Evolutionary conservation across 1,140 invertebrate genomes (phyloP).

Genomic region (Lepidurus arcticus): DNA sequence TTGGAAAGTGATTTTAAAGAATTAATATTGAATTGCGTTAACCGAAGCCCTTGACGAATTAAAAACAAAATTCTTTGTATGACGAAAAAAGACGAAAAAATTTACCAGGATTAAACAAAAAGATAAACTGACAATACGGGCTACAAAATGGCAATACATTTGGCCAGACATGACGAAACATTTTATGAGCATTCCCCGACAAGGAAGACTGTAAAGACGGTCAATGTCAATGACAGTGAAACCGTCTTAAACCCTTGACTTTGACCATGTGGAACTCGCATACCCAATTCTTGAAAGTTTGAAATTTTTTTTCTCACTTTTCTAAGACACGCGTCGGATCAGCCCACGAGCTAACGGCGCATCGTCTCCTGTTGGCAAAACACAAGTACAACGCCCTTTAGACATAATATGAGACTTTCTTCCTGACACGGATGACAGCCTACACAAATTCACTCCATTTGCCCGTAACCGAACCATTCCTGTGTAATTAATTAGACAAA

Average conservation of each 20-base stretch:
- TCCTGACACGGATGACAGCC: not conserved
- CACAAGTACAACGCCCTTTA: not conserved
- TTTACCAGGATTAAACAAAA: too few relatives aligned
- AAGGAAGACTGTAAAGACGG: not conserved
- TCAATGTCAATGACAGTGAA: conserved; percentile 14
- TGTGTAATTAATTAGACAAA: too few relatives aligned
- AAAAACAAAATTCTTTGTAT: too few relatives aligned
- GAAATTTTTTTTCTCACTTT: conserved; percentile 1
- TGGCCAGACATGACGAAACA: not conserved
- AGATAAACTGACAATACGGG: not conserved
- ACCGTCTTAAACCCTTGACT: not conserved
- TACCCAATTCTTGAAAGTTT: not conserved
- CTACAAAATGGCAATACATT: not conserved
- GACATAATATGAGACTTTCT: not conserved
- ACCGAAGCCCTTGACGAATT: too few relatives aligned
- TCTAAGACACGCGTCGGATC: not conserved
- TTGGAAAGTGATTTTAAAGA: not conserved
- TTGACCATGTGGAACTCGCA: not conserved
- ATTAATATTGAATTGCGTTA: too few relatives aligned
- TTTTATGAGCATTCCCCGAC: not conserved
- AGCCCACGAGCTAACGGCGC: not conserved
- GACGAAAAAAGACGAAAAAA: too few relatives aligned
- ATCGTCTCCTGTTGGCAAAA: not conserved
- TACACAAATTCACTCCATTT: not conserved
- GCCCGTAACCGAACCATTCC: not conserved